phyloP scores from a whole-genome alignment of 2,888 invertebrate species.

The Exephanes ischioxanthus region DNA sequence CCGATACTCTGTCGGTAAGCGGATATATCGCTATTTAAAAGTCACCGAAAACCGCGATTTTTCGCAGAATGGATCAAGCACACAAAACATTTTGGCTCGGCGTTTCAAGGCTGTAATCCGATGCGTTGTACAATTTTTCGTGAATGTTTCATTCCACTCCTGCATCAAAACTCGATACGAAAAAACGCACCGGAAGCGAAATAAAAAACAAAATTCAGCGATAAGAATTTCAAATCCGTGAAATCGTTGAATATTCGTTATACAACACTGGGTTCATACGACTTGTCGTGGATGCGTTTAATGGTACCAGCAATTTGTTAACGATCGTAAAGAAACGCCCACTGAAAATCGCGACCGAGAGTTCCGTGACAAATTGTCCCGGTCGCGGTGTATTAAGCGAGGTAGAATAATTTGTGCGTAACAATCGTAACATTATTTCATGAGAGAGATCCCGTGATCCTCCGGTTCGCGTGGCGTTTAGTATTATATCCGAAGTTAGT shows the following conservation, averaged over 20 bases:
- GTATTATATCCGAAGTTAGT: conserved; percentile 6
- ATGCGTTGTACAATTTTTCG: background rate
- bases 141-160: background rate
- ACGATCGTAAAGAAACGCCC: background rate
- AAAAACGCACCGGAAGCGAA: background rate
- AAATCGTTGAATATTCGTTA: background rate
- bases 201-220: too few relatives aligned
- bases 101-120: too few relatives aligned
- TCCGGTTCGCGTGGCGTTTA: background rate
- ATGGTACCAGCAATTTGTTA: background rate
- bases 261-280: background rate
- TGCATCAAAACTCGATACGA: too few relatives aligned
- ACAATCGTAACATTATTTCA: conserved; percentile 25
- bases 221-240: background rate
- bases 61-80: too few relatives aligned
- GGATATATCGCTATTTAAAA: too few relatives aligned
- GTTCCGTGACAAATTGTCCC: background rate
- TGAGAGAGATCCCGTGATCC: background rate
- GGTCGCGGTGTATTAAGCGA: background rate
- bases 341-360: background rate
- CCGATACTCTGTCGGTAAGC: too few relatives aligned
- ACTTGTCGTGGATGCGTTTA: background rate
- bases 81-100: too few relatives aligned
- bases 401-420: background rate
- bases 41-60: too few relatives aligned